Conservation (phyloP, 2,113 vertebrate species). For the Etheostoma spectabile region DNA sequence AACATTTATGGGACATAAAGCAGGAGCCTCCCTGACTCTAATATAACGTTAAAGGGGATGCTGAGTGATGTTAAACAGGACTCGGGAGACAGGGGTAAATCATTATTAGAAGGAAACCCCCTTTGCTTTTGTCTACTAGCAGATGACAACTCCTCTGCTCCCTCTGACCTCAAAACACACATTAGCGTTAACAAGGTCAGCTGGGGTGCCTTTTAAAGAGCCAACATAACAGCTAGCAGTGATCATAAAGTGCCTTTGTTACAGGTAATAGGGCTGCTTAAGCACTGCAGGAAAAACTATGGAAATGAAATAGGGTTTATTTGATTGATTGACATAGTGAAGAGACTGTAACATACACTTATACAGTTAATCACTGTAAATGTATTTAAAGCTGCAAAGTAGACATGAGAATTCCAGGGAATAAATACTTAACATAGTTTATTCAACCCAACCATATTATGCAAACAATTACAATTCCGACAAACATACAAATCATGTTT, state of each 20-base stretch:
- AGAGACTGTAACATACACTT: background rate
- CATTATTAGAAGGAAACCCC: slow-evolving; percentile 39
- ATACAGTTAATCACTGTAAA: slow-evolving; percentile 3
- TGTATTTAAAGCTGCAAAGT: slow-evolving; percentile 18
- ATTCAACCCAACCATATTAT: slow-evolving; percentile 14
- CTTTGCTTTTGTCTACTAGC: slow-evolving; percentile 61
- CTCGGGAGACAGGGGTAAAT: slow-evolving; percentile 48
- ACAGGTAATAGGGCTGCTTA: slow-evolving; percentile 12
- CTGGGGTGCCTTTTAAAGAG: slow-evolving; percentile 32
- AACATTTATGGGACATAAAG: slow-evolving; percentile 45
- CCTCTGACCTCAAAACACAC: slow-evolving; percentile 68
- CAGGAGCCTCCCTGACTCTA: slow-evolving; percentile 20
- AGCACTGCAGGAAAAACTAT: background rate
- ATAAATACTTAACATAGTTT: slow-evolving; percentile 30
- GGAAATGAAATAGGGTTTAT: background rate
- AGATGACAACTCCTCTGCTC: slow-evolving; percentile 50
- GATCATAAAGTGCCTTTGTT: slow-evolving; percentile 24
- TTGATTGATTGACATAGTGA: slow-evolving; percentile 21
- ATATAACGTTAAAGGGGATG: slow-evolving; percentile 22
- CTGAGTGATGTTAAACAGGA: slow-evolving; percentile 55
- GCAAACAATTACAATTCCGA: slow-evolving; percentile 39
- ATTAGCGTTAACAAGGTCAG: slow-evolving; percentile 63
- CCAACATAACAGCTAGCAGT: slow-evolving; percentile 10
- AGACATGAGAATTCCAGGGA: slow-evolving; percentile 2
- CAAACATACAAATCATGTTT: slow-evolving; percentile 44